Conservation (phyloP, 37 sponge, comb jelly and placozoan genomes). For the Cliona cf. orientalis region DNA sequence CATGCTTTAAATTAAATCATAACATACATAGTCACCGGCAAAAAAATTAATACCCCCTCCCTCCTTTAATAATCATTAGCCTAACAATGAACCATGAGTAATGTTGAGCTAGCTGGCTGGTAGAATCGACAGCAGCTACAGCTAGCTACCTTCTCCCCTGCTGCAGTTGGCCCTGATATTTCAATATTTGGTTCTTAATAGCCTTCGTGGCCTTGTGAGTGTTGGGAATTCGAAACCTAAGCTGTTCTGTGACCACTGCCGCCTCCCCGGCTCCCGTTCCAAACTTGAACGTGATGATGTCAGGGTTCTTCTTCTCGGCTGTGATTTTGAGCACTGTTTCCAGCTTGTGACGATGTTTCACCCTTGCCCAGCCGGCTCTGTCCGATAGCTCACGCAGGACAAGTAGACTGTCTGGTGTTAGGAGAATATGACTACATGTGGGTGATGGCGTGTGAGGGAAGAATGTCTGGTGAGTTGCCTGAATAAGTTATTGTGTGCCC, state of each 20-base stretch:
- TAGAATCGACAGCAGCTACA: no score
- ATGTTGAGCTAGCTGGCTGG: no score
- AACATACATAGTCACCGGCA: no score
- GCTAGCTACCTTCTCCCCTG: neutral
- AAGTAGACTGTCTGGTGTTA: conserved; percentile 60
- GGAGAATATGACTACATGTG: conserved; percentile 79
- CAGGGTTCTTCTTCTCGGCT: conserved; percentile 91
- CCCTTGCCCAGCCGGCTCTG: conserved; percentile 73
- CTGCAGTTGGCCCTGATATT: neutral
- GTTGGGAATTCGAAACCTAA: conserved; percentile 83
- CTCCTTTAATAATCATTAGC: no score
- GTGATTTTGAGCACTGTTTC: conserved; percentile 83
- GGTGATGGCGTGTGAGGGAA: no score
- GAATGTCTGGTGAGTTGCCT: no score
- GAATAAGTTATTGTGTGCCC: no score
- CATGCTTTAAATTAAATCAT: no score
- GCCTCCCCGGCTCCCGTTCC: conserved; percentile 46
- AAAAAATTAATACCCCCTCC: no score
- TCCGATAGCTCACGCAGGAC: conserved; percentile 81
- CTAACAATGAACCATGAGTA: no score
- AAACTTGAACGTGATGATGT: conserved; percentile 92
- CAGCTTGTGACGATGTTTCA: conserved; percentile 67
- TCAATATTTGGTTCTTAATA: conserved; percentile 59
- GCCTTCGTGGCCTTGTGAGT: conserved; percentile 68
- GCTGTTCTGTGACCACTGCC: conserved; percentile 42